Evolutionary conservation across 2,113 vertebrate species (phyloP), one percentile per base, ranked within the genome.

Genomic region (Prochilodus magdalenae): DNA sequence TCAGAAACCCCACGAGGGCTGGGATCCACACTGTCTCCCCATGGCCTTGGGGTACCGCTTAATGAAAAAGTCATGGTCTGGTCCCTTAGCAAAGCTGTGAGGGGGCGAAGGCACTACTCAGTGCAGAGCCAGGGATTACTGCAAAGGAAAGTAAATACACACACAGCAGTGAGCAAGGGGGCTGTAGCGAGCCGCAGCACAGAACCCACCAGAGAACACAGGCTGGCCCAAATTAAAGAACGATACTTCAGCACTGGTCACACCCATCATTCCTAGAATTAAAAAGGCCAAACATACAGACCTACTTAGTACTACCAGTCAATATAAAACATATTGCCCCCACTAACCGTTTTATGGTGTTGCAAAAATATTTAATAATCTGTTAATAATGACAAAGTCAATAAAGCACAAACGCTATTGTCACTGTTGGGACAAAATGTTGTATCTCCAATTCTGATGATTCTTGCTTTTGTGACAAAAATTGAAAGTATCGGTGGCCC

Each of bases 61-160:
- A 94, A 94, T 92, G 91, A 90, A 94, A 87, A 96, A 91, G 91
- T 91, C 92, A 94, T 67, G 92, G 93, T 94, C 92, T 90, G 93
- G 92, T 95, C 94, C 93, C 93, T 94, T 90, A 93, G 92, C 93
- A 94, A 93, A 95, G 94, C 86, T 88, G 77, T 87, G 95, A 93
- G 84, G 91, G 92, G 20, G 62, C 24, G 90, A 92, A 91, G 88
- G 91, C 94, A 94, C 94, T 98, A 99, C 94, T 99, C 97, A 95
- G 97, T 98, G 96, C 97, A 99, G 95, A 99, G 96, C 98, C 98
- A 99, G 90, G 96, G 96, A 89, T 97, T 98, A 96, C 97, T 99
- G 97, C 93, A 97, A 98, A 96, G 96, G 93, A 99, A 98, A 96
- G 94, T 36, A 67, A 16, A 70, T 22, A 79, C 89, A 94, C 94